Evolutionary conservation across 2,888 invertebrate species (phyloP), one percentile per base, ranked within the genome.

Genomic region (Prenolepis imparis): DNA sequence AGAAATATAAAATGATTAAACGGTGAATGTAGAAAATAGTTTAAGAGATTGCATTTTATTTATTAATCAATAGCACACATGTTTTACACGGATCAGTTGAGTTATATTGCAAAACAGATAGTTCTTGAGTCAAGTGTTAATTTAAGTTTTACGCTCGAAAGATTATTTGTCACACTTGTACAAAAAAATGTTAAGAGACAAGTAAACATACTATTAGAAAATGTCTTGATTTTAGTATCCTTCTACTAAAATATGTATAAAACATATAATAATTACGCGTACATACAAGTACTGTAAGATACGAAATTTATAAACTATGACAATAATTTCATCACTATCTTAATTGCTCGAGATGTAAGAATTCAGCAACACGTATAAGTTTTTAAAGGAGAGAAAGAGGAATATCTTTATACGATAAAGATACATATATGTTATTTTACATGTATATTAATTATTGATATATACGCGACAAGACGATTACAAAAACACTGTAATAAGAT

Each of bases 81-180:
- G 4, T 18, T 61, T 15, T 59, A 73, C n/a, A 73, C 6, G 28
- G 41, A 28, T 72, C 18, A 72, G 18, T 70, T 15, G 15, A 68
- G 5, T 73, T n/a, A 59, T 12, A 8, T 41, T 73, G 15, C 57
- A 8, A 59, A 59, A 59, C 12, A 18, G 28, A n/a, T 15, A n/a
- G 28, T 0, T 44, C 24, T 59, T 57, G 39, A 59, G 28, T 28
- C 11, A 28, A 59, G 55, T 39, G n/a, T 48, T 1, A n/a, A 57
- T 72, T 57, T n/a, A 73, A 73, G 28, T 41, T 73, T 57, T 57
- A 57, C 21, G 2, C 52, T 73, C 4, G 4, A 21, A 74, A 41
- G 15, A 61, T 61, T 61, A 41, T 73, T 28, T 32, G 4, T n/a
- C n/a, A 44, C 67, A 52, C 36, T 5, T 36, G 21, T 32, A 57